Base-by-base conservation (phyloP, 2,113 vertebrate species). In the Malurus elegans region DNA sequence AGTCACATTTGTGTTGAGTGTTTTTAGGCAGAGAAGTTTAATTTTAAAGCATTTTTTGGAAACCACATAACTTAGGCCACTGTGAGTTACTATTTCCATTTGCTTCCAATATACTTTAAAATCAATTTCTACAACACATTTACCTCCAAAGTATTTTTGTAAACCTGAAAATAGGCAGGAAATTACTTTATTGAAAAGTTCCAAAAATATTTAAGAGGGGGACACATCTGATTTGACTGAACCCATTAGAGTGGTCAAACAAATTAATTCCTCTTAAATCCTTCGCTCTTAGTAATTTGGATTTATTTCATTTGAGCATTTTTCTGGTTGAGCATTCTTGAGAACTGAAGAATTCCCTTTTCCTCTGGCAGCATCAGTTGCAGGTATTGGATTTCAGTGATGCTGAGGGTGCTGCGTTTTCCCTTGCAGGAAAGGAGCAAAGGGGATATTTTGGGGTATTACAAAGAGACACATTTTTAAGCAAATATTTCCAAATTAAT, bases 401-500 rank as follows among this genome's bases (percentile, higher is more conserved):
- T 40, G 62, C 50, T 54, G 23, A 45, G 66, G 79, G 62, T 53
- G 56, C 67, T 53, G 79, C 14, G 2, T 80, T 83, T 75, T 48
- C 85, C 81, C 18, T 3, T 17, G 58, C 67, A 58, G 61, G 31
- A 6, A 11, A 86, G 70, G 73, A 80, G 69, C 89, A 34, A 7
- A 40, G 36, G 62, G 50, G 50, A 10, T 82, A 4, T 61, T 85
- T 93, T 28, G 73, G 56, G 18, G 84, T 3, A 51, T 86, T 66
- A 54, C 67, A 90, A 36, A 82, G 67, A 85, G 36, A 44, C 73
- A 10, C 24, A 2, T 69, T 91, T 87, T 86, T 86, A 79, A 94
- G 89, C 87, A 96, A 87, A 73, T 76, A 66, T 78, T 92, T 94
- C 69, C 74, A 45, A 89, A 51, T 85, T 78, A 90, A 90, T 92